These are phyloP conservation scores for Scomber japonicus DNA, from an alignment of 2,113 vertebrate genomes.

Conservation along the genomic window DNA sequence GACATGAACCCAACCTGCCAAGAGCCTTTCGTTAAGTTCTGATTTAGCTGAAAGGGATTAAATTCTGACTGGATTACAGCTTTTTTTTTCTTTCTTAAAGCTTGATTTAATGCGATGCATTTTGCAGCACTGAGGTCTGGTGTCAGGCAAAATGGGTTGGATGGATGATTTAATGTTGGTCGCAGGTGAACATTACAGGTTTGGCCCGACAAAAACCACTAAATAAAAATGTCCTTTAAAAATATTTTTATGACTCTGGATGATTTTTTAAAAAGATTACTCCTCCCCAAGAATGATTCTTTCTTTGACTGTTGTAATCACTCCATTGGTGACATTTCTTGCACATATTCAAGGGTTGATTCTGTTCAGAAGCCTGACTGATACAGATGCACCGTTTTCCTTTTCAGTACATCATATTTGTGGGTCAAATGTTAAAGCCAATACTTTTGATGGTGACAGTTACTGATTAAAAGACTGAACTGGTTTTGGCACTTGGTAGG, in stretches of 20 bases:
- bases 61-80: constrained; percentile 5
- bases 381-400: neutral
- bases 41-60: constrained; percentile 18
- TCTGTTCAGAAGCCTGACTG: neutral
- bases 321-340: no score
- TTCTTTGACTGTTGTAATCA: no score
- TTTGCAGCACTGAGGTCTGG: neutral
- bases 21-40: neutral
- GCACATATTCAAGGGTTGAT: no score
- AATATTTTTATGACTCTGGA: no score
- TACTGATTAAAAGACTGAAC: neutral
- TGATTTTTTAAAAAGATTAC: no score
- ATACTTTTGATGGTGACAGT: neutral
- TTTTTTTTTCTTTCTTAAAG: neutral
- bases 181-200: neutral
- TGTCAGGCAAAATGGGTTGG: neutral
- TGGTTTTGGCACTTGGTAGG: constrained; percentile 10
- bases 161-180: neutral
- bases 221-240: no score
- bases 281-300: no score
- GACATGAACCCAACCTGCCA: constrained; percentile 34
- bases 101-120: constrained; percentile 15
- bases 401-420: no score
- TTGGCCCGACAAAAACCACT: neutral
- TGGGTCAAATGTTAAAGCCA: neutral